Evolutionary conservation across 92 coral and sea anemone genomes (phyloP).

Genomic region (Epizoanthus stellaris): DNA sequence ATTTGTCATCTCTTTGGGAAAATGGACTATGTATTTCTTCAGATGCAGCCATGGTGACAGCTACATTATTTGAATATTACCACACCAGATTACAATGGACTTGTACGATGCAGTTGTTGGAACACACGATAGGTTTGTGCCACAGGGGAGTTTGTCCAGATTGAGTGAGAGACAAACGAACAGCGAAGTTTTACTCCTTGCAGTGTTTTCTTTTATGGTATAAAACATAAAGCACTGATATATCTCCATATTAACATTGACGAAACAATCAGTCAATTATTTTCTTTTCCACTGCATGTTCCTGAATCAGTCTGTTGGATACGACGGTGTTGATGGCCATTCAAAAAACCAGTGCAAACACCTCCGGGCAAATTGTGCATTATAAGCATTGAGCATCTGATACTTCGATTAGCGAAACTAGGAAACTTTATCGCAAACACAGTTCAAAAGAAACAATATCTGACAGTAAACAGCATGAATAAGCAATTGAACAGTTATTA

Average conservation of each 20-base stretch:
- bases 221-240: not conserved
- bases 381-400: not conserved
- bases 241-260: not conserved
- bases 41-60: slow-evolving; percentile 10
- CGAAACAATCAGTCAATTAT: slow-evolving; percentile 1
- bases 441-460: not conserved
- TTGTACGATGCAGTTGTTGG: not conserved
- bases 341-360: not conserved
- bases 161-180: too few relatives aligned
- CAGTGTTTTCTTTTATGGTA: not conserved
- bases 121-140: not conserved
- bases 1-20: not conserved
- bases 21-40: not conserved
- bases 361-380: not conserved
- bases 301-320: not conserved
- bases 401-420: not conserved
- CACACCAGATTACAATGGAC: not conserved
- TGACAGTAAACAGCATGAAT: not conserved
- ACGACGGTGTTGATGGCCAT: not conserved
- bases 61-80: not conserved
- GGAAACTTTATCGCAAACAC: slow-evolving; percentile 5
- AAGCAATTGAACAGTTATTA: not conserved
- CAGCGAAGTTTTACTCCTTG: not conserved
- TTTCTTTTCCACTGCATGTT: not conserved
- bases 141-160: too few relatives aligned